A percentile compares a stretch with the other conserved stretches of the same genome.
These are phyloP conservation scores for Mastomys natalensis DNA, from an alignment of 2,113 vertebrate species.

Conservation along the genomic window DNA sequence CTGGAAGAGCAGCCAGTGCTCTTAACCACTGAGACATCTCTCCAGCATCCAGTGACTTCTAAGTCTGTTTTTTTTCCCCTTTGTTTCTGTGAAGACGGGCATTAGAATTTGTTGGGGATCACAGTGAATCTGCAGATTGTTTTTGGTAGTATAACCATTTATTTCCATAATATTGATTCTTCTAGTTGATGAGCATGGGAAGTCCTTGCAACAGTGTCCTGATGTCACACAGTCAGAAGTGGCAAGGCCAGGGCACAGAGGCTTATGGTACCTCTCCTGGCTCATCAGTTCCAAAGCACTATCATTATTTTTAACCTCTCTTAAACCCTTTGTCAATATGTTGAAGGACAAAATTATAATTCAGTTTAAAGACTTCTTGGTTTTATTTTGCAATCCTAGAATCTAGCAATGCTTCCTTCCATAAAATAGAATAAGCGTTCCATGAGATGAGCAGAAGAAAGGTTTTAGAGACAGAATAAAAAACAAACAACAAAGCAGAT, in stretches of 20 bases:
- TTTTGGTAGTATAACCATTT: not conserved
- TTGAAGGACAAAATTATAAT: not conserved
- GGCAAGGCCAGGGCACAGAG: not conserved
- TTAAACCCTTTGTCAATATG: not conserved
- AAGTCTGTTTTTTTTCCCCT: not conserved
- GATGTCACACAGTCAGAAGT: not conserved
- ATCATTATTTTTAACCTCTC: not conserved
- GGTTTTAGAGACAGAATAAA: not conserved
- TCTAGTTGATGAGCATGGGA: not conserved
- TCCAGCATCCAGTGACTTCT: not conserved
- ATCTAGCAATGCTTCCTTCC: not conserved
- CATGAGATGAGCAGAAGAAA: not conserved
- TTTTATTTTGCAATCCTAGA: not conserved
- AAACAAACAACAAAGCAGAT: not conserved
- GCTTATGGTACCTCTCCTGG: not conserved
- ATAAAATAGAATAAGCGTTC: not conserved
- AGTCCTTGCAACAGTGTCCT: not conserved
- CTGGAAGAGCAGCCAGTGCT: not conserved
- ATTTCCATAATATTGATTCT: not conserved
- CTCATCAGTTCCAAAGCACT: not conserved
- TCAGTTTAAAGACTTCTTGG: not conserved
- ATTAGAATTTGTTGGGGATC: not conserved
- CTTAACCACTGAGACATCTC: not conserved
- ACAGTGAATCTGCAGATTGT: not conserved
- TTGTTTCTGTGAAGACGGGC: not conserved